Evolutionary conservation across 2,113 vertebrate species (phyloP).

Genomic region (Chlamydotis undulata): DNA sequence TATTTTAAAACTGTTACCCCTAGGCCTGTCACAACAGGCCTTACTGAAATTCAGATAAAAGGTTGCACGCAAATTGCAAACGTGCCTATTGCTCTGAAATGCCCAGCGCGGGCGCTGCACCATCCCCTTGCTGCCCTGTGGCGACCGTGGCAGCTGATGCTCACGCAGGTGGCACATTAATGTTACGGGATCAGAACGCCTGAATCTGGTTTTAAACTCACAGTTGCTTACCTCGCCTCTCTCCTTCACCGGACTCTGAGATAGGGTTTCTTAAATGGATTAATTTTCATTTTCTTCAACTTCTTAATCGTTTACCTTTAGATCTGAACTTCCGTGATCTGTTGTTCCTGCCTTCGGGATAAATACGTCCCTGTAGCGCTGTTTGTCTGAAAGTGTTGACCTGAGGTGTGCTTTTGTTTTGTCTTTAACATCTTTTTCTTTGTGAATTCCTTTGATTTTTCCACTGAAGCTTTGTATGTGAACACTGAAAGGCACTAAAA

Average conservation of each 20-base stretch:
- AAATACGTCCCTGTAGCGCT: neutral
- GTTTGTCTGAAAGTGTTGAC: neutral
- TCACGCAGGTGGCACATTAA: fast-evolving
- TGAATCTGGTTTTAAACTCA: neutral
- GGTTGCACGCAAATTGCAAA: neutral
- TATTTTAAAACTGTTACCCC: too few relatives aligned
- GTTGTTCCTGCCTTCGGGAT: neutral
- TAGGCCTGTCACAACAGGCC: too few relatives aligned
- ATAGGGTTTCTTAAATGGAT: neutral
- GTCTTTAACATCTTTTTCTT: neutral
- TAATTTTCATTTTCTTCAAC: neutral
- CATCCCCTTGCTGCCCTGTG: neutral
- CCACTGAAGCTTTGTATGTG: neutral
- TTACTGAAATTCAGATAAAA: neutral
- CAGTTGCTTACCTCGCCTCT: neutral
- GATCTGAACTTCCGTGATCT: neutral
- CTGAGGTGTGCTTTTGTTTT: neutral
- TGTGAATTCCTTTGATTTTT: neutral
- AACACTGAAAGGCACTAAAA: neutral
- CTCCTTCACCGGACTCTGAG: neutral
- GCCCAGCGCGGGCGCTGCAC: neutral
- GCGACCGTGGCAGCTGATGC: fast-evolving
- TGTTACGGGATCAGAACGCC: too few relatives aligned
- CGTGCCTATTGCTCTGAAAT: fast-evolving
- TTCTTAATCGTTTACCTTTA: neutral